phyloP scores from a whole-genome alignment of 1,140 invertebrate genomes.

The Sweltsa coloradensis region DNA sequence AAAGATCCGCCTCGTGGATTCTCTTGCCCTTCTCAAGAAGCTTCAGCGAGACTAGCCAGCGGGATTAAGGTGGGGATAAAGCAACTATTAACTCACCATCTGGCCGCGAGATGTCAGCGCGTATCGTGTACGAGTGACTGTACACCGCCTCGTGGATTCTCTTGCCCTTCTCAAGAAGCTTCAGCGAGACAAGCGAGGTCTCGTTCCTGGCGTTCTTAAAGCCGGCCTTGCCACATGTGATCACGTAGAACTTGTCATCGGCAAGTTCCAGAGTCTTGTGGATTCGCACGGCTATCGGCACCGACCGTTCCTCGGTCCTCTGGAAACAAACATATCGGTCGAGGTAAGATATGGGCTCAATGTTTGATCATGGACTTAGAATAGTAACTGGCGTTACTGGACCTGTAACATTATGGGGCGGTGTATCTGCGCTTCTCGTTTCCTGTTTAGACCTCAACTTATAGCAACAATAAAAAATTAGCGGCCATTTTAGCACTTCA shows the following conservation, averaged over 20 bases:
- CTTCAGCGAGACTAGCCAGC: conserved; percentile 57
- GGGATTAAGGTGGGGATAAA: too few relatives aligned
- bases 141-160: conserved; percentile 61
- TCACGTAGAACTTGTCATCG: conserved; percentile 87
- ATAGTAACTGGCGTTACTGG: too few relatives aligned
- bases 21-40: conserved; percentile 50
- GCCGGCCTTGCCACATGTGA: conserved; percentile 80
- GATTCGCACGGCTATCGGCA: conserved; percentile 78
- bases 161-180: conserved; percentile 48
- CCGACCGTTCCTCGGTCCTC: conserved; percentile 74
- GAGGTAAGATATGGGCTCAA: too few relatives aligned
- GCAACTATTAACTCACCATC: conserved; percentile 48
- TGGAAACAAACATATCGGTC: conserved; percentile 34
- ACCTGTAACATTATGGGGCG: too few relatives aligned
- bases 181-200: conserved; percentile 61
- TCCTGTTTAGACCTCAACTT: too few relatives aligned
- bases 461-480: too few relatives aligned
- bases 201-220: conserved; percentile 68
- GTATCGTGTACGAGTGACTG: conserved; percentile 60
- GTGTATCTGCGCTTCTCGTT: too few relatives aligned
- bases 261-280: conserved; percentile 83
- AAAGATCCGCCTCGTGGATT: conserved; percentile 58
- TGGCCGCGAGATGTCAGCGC: conserved; percentile 46
- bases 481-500: too few relatives aligned
- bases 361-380: too few relatives aligned